These are phyloP conservation scores for Philhelius pedissequus DNA, from an alignment of 2,888 invertebrate species.

Conservation along the genomic window DNA sequence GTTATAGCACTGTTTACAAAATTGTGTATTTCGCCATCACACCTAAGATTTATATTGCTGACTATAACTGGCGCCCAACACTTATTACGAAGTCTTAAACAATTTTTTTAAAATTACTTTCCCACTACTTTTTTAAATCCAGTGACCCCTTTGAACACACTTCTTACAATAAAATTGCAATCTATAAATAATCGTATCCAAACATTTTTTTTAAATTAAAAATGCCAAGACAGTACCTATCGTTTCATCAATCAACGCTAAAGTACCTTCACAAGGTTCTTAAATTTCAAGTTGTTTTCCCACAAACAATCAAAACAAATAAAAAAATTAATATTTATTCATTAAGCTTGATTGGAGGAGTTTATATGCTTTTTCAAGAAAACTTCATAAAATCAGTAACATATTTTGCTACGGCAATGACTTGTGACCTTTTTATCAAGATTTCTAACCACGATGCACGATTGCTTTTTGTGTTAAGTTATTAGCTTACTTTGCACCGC, in stretches of 20 bases:
- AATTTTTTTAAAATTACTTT: too few relatives aligned
- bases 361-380: slow-evolving; percentile 22
- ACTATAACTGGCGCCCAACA: too few relatives aligned
- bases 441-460: slow-evolving; percentile 10
- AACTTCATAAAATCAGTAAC: slow-evolving; percentile 6
- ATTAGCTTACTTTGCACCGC: slow-evolving; percentile 14
- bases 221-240: background rate
- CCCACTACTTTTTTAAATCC: too few relatives aligned
- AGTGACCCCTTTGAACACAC: too few relatives aligned
- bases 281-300: background rate
- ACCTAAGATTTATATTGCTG: too few relatives aligned
- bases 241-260: background rate
- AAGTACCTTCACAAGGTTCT: background rate
- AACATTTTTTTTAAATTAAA: too few relatives aligned
- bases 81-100: too few relatives aligned
- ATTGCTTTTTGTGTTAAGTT: slow-evolving; percentile 12
- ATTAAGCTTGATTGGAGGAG: slow-evolving; percentile 35
- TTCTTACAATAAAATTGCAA: too few relatives aligned
- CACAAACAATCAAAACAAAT: slow-evolving; percentile 5
- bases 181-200: too few relatives aligned
- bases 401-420: background rate
- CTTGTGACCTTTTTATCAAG: slow-evolving; percentile 26
- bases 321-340: background rate
- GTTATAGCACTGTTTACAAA: too few relatives aligned
- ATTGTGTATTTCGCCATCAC: too few relatives aligned